These are phyloP conservation scores for Drosophila saltans DNA, from an alignment of 1,140 invertebrate species.

Conservation along the genomic window DNA sequence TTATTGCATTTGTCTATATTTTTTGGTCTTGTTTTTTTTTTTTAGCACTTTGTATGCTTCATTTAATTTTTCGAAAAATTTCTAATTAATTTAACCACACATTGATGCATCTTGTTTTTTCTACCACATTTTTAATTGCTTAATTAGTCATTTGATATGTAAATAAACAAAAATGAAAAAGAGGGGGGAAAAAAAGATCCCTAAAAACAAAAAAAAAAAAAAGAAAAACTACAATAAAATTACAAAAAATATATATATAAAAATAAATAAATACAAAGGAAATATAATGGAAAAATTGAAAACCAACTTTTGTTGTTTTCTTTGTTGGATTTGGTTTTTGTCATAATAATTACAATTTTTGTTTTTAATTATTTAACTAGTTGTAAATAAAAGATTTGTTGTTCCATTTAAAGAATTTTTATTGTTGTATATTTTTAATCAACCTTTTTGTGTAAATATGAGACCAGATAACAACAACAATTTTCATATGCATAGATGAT, in stretches of 20 bases:
- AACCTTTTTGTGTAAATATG: slow-evolving; percentile 18
- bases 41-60: background rate
- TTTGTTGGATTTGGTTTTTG: slow-evolving; percentile 7
- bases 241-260: too few relatives aligned
- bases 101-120: slow-evolving; percentile 7
- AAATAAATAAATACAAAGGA: slow-evolving; percentile 15
- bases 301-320: background rate
- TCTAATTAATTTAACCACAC: slow-evolving; percentile 27
- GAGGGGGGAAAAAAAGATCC: background rate
- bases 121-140: slow-evolving; percentile 30
- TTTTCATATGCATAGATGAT: slow-evolving; percentile 20
- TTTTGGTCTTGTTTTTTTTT: background rate
- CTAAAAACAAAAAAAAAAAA: slow-evolving; percentile 14
- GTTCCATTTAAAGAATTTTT: slow-evolving; percentile 1
- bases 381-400: slow-evolving; percentile 1
- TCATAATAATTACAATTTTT: slow-evolving; percentile 10
- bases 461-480: slow-evolving; percentile 19
- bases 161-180: slow-evolving; percentile 21
- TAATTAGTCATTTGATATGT: slow-evolving; percentile 32
- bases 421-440: slow-evolving; percentile 11
- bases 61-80: slow-evolving; percentile 16
- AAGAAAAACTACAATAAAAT: too few relatives aligned
- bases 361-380: slow-evolving; percentile 8
- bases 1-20: background rate
- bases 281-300: slow-evolving; percentile 5